A percentile compares a stretch with the other conserved stretches of the same genome.
phyloP scores from a whole-genome alignment of 2,888 invertebrate genomes.

The Crioceris asparagi region DNA sequence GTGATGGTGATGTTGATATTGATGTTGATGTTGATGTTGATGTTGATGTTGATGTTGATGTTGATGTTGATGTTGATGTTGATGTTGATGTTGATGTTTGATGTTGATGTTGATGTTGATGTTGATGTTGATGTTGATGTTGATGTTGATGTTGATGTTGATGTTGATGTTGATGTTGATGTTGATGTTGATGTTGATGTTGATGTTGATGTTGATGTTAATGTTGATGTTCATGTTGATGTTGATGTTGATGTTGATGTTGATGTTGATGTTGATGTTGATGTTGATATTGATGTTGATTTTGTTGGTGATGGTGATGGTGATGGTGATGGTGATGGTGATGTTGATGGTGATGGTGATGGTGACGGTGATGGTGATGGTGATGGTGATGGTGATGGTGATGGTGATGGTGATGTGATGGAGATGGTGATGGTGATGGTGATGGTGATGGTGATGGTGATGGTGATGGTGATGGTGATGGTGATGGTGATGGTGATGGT shows the following conservation, averaged over 20 bases:
- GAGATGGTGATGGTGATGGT: no score
- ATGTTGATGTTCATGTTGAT: no score
- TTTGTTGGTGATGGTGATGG: no score
- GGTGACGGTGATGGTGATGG: not conserved
- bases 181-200: no score
- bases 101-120: constrained; percentile 2
- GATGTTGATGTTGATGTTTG: no score
- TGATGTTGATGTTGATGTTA: no score
- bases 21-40: constrained; percentile 1
- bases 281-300: no score
- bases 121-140: constrained; percentile 1
- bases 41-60: constrained; percentile 2
- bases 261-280: constrained; percentile 1
- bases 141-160: constrained; percentile 1
- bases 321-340: constrained; percentile 1
- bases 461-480: constrained; percentile 8
- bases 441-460: constrained; percentile 7
- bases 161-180: constrained; percentile 1
- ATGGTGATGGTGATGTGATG: no score
- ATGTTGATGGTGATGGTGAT: constrained; percentile 1
- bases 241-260: constrained; percentile 1
- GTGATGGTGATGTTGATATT: no score
- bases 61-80: constrained; percentile 1
- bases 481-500: constrained; percentile 7
- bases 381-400: constrained; percentile 2